phyloP scores from a whole-genome alignment of 2,113 vertebrate genomes.

The Calyptomena viridis region DNA sequence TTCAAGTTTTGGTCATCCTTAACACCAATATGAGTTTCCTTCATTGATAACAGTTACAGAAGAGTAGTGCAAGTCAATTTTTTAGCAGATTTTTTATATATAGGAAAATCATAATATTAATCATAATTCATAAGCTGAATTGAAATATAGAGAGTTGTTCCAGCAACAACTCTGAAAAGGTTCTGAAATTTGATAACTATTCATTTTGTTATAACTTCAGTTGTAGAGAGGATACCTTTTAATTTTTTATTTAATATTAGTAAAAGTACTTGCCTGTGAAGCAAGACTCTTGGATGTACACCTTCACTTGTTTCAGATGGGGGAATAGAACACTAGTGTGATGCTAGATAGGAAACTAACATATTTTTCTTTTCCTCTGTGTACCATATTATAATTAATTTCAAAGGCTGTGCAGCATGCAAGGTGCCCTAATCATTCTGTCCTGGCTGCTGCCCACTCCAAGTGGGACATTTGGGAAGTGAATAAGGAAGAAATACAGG shows the following conservation, averaged over 20 bases:
- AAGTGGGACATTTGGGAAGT: no score
- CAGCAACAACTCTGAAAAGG: neutral
- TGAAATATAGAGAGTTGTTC: neutral
- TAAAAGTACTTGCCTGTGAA: neutral
- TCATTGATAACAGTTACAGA: neutral
- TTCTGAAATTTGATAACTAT: neutral
- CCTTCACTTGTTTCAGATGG: neutral
- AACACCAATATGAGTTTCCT: neutral
- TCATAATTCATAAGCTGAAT: neutral
- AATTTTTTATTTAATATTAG: neutral
- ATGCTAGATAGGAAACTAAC: neutral
- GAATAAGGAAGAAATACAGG: no score
- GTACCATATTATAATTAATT: neutral
- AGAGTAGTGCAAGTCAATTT: neutral
- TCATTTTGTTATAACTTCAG: neutral
- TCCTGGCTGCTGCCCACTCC: neutral
- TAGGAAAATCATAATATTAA: neutral
- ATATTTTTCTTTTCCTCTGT: neutral
- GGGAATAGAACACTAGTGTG: neutral
- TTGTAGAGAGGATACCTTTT: neutral
- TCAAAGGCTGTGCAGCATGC: neutral
- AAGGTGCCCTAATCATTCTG: neutral
- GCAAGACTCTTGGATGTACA: neutral
- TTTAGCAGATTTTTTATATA: neutral
- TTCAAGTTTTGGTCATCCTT: neutral